Conservation (phyloP, 2,113 vertebrate genomes). For the Pipa parva region DNA sequence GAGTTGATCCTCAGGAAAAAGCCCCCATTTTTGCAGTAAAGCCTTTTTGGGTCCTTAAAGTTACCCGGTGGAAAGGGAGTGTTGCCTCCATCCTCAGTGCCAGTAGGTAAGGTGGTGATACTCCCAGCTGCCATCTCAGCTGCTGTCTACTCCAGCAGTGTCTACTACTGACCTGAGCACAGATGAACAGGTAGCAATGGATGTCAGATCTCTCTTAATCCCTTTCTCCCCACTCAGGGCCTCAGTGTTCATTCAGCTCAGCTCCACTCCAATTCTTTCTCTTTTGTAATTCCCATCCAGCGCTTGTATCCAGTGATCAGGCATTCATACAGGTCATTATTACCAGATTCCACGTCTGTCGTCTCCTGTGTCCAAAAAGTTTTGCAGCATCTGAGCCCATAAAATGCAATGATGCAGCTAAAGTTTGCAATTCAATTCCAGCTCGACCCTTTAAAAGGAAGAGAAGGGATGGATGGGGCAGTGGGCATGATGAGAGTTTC, state of each 20-base stretch:
- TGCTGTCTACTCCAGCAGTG: slow-evolving; percentile 1
- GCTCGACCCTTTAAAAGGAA: background rate
- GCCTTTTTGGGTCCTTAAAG: slow-evolving; percentile 89
- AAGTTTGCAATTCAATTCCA: background rate
- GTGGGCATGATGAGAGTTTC: slow-evolving; percentile 2
- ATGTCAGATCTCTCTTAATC: background rate
- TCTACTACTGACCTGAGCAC: background rate
- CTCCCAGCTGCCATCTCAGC: slow-evolving; percentile 72
- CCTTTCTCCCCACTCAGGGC: background rate
- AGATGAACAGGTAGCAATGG: slow-evolving; percentile 11
- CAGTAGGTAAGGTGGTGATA: slow-evolving; percentile 79
- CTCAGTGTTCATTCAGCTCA: slow-evolving; percentile 27
- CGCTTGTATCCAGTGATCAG: background rate
- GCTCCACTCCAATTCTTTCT: slow-evolving; percentile 5
- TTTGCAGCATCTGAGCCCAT: slow-evolving; percentile 4
- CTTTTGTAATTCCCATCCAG: slow-evolving; percentile 5
- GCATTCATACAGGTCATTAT: too few relatives aligned
- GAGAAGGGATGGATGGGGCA: background rate
- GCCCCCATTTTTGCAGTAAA: slow-evolving; percentile 96
- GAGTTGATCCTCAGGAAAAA: slow-evolving; percentile 88
- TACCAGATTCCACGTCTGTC: background rate
- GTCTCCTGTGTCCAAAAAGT: background rate
- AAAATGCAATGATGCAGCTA: background rate
- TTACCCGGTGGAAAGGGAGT: slow-evolving; percentile 75
- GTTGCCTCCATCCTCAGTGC: slow-evolving; percentile 71